phyloP scores from a whole-genome alignment of 2,888 invertebrate genomes.

The Lycocerus yunnanus region DNA sequence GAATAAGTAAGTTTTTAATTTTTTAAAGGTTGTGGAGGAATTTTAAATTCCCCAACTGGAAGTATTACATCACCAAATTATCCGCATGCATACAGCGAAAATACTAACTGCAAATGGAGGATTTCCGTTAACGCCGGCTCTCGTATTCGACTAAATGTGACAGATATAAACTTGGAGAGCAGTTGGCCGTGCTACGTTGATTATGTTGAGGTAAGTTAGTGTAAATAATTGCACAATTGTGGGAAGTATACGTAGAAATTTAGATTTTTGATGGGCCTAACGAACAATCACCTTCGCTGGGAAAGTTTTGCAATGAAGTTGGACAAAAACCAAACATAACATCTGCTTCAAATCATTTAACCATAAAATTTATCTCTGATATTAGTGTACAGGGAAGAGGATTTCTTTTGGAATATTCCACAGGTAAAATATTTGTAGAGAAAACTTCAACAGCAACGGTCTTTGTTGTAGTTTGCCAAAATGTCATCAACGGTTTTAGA shows the following conservation, averaged over 20 bases:
- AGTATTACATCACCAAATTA: conserved; percentile 85
- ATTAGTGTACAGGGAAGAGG: conserved; percentile 68
- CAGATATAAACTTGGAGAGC: conserved; percentile 73
- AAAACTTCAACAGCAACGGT: conserved; percentile 6
- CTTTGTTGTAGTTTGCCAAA: conserved; percentile 63
- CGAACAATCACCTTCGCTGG: conserved; percentile 60
- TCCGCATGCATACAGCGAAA: conserved; percentile 72
- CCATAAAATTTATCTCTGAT: conserved; percentile 76
- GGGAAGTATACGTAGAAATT: too few species aligned
- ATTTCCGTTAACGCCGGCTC: conserved; percentile 76
- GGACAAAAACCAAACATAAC: conserved; percentile 56
- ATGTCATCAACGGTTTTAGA: conserved; percentile 64
- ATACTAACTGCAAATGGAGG: conserved; percentile 80
- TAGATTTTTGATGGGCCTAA: conserved; percentile 72
- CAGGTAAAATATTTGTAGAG: conserved; percentile 52
- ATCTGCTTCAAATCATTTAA: conserved; percentile 67
- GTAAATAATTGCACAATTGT: too few species aligned
- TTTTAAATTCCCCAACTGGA: conserved; percentile 69
- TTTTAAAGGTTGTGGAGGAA: conserved; percentile 80
- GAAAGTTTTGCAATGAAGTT: conserved; percentile 65
- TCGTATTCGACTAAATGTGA: conserved; percentile 66
- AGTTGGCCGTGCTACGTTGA: conserved; percentile 73
- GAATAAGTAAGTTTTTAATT: background rate
- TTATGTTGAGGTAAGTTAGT: conserved; percentile 66
- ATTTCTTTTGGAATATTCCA: conserved; percentile 75